A percentile compares a stretch with the other conserved stretches of the same genome.
Conservation (phyloP, 2,797 vertebrate species). For the Perodicticus potto region DNA sequence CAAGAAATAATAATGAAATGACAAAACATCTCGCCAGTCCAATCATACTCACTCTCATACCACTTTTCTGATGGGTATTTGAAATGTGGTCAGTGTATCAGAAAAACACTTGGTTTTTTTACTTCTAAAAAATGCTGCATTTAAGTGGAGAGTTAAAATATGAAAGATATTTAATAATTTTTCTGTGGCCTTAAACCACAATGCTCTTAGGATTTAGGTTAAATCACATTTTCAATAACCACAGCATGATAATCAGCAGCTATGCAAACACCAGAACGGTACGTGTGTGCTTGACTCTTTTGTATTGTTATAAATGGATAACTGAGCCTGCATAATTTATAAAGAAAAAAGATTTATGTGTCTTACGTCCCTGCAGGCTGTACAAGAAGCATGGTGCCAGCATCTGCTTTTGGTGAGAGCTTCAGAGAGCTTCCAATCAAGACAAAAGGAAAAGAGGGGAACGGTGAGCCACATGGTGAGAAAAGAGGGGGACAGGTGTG, state of each 20-base stretch:
- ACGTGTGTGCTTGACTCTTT: not conserved
- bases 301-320: not conserved
- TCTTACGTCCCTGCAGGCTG: not conserved
- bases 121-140: not conserved
- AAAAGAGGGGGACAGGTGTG: not conserved
- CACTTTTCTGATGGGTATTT: not conserved
- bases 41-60: not conserved
- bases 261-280: conserved; percentile 12
- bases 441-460: not conserved
- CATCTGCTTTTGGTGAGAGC: not conserved
- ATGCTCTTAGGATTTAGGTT: not conserved
- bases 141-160: not conserved
- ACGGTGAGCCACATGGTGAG: not conserved
- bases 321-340: not conserved
- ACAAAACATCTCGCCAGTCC: not conserved
- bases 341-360: not conserved
- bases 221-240: not conserved
- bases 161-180: conserved; percentile 35
- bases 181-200: not conserved
- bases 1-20: not conserved
- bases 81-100: not conserved
- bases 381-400: not conserved
- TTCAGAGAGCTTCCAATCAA: not conserved
- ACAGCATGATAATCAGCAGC: not conserved
- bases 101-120: not conserved